Conservation (phyloP, 1,140 invertebrate genomes). For the Drosophila parabipectinata region DNA sequence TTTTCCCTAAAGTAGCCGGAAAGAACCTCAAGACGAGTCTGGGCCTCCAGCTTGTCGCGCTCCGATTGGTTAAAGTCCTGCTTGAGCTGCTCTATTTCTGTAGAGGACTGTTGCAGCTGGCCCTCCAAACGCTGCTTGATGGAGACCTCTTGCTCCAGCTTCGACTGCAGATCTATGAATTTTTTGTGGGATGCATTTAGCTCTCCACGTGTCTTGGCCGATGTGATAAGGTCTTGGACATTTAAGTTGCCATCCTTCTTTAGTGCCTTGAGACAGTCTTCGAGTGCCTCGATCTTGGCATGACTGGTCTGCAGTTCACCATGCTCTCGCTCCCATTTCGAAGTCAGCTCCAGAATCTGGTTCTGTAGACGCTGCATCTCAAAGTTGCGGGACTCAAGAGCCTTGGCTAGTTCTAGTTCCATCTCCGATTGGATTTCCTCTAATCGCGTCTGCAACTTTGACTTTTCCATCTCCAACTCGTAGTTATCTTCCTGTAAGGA, state of each 20-base stretch:
- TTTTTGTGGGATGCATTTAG: slow-evolving; percentile 84
- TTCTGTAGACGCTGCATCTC: slow-evolving; percentile 81
- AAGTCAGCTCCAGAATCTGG: slow-evolving; percentile 64
- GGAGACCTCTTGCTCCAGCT: slow-evolving; percentile 84
- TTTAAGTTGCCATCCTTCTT: slow-evolving; percentile 84
- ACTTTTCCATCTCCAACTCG: slow-evolving; percentile 75
- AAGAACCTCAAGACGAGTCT: slow-evolving; percentile 92
- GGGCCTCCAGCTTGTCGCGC: slow-evolving; percentile 91
- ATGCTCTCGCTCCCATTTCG: slow-evolving; percentile 65
- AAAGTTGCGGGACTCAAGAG: slow-evolving; percentile 77
- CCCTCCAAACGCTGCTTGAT: slow-evolving; percentile 57
- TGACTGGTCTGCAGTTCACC: slow-evolving; percentile 72
- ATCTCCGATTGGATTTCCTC: slow-evolving; percentile 82
- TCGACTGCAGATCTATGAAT: slow-evolving; percentile 75
- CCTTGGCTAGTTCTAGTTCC: slow-evolving; percentile 73
- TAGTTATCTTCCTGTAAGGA: slow-evolving; percentile 75
- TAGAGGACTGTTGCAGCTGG: slow-evolving; percentile 62
- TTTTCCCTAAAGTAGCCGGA: slow-evolving; percentile 95
- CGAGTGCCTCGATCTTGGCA: slow-evolving; percentile 82
- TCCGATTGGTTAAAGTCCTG: slow-evolving; percentile 89
- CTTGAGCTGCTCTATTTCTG: slow-evolving; percentile 85
- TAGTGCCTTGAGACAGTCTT: slow-evolving; percentile 84
- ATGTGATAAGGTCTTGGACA: slow-evolving; percentile 83
- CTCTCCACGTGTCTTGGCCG: slow-evolving; percentile 85
- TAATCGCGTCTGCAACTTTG: slow-evolving; percentile 84